A percentile compares a stretch with the other conserved stretches of the same genome.
Conservation (phyloP, 2,888 invertebrate genomes). For the Salticus scenicus region DNA sequence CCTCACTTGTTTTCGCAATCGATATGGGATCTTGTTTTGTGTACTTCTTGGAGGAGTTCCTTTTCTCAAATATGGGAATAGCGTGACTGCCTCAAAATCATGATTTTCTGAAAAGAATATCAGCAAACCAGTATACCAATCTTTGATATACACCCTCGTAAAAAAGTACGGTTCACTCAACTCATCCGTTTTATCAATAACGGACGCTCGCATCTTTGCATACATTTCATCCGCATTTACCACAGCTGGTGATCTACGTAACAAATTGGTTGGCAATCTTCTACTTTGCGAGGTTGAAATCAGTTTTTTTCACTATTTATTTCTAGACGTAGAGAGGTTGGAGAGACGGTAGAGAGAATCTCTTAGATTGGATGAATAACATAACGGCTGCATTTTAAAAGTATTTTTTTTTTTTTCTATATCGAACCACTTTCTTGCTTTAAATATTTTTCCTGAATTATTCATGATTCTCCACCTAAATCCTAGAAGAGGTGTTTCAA, state of each 20-base stretch:
- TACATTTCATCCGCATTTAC: neutral
- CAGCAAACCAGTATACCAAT: neutral
- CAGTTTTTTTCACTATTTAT: slow-evolving; percentile 4
- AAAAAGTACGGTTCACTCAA: neutral
- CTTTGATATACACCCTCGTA: neutral
- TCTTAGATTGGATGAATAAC: slow-evolving; percentile 3
- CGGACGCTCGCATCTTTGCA: slow-evolving; percentile 9
- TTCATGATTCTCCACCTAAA: slow-evolving; percentile 23
- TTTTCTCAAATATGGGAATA: neutral
- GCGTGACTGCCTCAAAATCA: neutral
- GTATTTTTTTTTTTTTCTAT: slow-evolving; percentile 19
- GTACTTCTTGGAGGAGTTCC: neutral
- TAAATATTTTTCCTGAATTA: slow-evolving; percentile 40
- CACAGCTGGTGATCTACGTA: slow-evolving; percentile 16
- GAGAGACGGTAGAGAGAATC: neutral
- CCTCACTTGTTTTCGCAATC: neutral
- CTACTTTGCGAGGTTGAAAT: neutral
- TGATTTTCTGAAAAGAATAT: neutral
- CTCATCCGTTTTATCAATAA: slow-evolving; percentile 16
- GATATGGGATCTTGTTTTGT: slow-evolving; percentile 1
- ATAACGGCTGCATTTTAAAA: slow-evolving; percentile 31
- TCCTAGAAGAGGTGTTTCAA: slow-evolving; percentile 32
- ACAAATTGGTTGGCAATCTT: neutral
- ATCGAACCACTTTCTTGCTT: slow-evolving; percentile 14
- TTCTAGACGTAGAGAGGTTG: neutral